A percentile compares a stretch with the other conserved stretches of the same genome.
These are phyloP conservation scores for Isichthys henryi DNA, from an alignment of 2,113 vertebrate species.

Conservation along the genomic window DNA sequence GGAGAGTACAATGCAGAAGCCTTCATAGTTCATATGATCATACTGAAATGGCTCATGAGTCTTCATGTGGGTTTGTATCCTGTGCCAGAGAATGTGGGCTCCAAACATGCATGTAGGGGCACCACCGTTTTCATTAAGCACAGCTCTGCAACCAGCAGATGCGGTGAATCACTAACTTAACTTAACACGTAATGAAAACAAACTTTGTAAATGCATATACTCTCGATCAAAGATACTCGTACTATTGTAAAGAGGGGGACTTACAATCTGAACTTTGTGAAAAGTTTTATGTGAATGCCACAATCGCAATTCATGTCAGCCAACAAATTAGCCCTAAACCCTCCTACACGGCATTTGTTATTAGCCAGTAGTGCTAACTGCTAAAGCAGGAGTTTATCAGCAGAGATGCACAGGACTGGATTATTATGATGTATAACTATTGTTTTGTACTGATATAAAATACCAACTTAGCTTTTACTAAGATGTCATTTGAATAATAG, in stretches of 20 bases:
- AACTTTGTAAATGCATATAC: background rate
- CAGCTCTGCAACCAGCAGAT: background rate
- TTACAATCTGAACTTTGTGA: conserved; percentile 10
- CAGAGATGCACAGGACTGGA: background rate
- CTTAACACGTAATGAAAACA: background rate
- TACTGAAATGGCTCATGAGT: background rate
- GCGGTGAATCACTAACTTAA: background rate
- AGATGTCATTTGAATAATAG: conserved; percentile 5
- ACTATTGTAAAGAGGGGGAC: background rate
- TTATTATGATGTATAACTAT: background rate
- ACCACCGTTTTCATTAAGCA: background rate
- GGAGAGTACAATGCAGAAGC: background rate
- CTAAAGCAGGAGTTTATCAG: background rate
- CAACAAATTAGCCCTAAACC: conserved; percentile 15
- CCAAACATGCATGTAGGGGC: background rate
- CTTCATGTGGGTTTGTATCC: background rate
- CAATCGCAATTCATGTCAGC: conserved; percentile 13
- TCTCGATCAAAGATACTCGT: background rate
- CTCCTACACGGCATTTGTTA: conserved; percentile 11
- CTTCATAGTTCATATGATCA: background rate
- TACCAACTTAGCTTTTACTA: background rate
- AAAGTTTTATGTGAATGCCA: conserved; percentile 23
- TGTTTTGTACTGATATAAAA: background rate
- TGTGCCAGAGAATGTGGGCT: background rate
- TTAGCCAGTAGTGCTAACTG: background rate